phyloP scores from a whole-genome alignment of 2,113 vertebrate species.

The Phoenicopterus ruber region DNA sequence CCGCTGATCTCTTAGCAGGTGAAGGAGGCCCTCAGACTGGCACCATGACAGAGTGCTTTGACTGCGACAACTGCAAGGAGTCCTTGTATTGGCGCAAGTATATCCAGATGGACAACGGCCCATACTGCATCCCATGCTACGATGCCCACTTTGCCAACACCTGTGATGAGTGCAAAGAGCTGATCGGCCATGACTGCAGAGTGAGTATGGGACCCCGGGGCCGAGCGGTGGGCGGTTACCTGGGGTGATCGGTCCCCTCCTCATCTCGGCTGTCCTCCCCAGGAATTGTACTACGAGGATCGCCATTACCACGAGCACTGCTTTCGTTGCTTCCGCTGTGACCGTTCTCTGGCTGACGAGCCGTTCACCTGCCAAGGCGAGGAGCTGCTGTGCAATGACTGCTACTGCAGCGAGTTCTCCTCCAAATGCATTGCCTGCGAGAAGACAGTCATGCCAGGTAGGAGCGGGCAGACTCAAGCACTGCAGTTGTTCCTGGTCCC shows the following conservation, averaged over 20 bases:
- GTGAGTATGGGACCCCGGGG: constrained; percentile 63
- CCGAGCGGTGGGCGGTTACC: neutral
- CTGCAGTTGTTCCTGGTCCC: neutral
- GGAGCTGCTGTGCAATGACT: constrained; percentile 93
- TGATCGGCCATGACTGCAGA: constrained; percentile 93
- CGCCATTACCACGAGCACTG: constrained; percentile 96
- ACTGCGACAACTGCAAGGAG: constrained; percentile 96
- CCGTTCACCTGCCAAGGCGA: constrained; percentile 95
- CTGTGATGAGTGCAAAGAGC: constrained; percentile 95
- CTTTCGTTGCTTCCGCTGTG: constrained; percentile 96
- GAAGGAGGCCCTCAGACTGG: constrained; percentile 4
- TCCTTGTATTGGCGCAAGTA: constrained; percentile 96
- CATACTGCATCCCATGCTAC: constrained; percentile 97
- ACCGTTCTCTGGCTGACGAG: constrained; percentile 91
- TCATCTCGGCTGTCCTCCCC: neutral
- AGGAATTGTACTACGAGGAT: constrained; percentile 98
- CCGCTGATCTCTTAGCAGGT: neutral
- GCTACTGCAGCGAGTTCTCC: constrained; percentile 97
- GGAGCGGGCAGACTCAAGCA: accelerated
- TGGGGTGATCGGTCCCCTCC: accelerated
- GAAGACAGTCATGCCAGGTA: constrained; percentile 97
- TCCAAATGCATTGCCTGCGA: constrained; percentile 94
- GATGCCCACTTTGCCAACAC: constrained; percentile 96
- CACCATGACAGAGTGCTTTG: constrained; percentile 93
- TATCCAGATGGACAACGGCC: constrained; percentile 91